These are phyloP conservation scores for Lissocephala sabroskyi DNA, from an alignment of 2,888 invertebrate species.

Conservation along the genomic window DNA sequence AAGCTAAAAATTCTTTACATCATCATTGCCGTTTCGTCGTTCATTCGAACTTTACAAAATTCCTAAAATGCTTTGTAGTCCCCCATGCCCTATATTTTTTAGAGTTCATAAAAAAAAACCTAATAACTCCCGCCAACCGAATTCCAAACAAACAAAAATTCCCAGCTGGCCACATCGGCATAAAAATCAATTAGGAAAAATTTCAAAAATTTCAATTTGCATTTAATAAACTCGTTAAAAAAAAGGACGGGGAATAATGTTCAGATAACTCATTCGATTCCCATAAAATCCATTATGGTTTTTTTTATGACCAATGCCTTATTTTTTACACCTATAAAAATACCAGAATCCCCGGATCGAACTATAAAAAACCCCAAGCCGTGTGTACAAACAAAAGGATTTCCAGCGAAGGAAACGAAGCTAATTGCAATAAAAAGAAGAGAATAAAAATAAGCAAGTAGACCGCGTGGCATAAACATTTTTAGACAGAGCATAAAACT, in stretches of 20 bases:
- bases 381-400: constrained; percentile 60
- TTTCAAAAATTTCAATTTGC: constrained; percentile 59
- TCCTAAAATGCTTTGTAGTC: too few species aligned
- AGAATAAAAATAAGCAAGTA: constrained; percentile 18
- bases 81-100: too few species aligned
- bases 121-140: too few species aligned
- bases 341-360: constrained; percentile 25
- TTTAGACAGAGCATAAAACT: constrained; percentile 36
- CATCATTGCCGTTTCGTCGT: too few species aligned
- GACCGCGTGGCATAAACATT: too few species aligned
- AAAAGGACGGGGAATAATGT: constrained; percentile 10
- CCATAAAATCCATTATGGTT: constrained; percentile 30
- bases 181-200: constrained; percentile 50
- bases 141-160: too few species aligned
- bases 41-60: too few species aligned
- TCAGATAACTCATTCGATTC: constrained; percentile 36
- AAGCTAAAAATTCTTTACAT: too few species aligned
- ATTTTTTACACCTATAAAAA: constrained; percentile 56
- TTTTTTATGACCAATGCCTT: constrained; percentile 38
- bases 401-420: constrained; percentile 32
- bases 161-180: too few species aligned
- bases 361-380: constrained; percentile 23
- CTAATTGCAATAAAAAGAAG: constrained; percentile 47
- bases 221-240: constrained; percentile 58
- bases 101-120: constrained; percentile 21